phyloP scores from a whole-genome alignment of 2,888 invertebrate species.

The Mamestra brassicae region DNA sequence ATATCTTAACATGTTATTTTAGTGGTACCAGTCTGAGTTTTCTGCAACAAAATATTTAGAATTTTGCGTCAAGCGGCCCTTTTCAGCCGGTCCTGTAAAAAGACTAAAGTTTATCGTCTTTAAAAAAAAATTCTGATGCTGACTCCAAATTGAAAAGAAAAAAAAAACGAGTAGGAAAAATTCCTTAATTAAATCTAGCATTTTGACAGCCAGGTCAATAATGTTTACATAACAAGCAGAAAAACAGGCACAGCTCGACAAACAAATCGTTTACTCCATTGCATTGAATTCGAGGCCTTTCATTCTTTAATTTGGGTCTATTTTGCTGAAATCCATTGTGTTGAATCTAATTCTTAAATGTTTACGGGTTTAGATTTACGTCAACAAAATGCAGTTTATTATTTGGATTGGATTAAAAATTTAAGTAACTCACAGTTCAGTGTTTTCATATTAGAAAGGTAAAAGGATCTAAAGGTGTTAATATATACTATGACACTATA shows the following conservation, averaged over 20 bases:
- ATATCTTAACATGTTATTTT: too few species aligned
- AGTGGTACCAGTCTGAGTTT: too few species aligned
- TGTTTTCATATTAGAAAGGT: too few species aligned
- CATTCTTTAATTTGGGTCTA: slow-evolving; percentile 21
- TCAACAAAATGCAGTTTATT: not conserved
- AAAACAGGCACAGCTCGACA: slow-evolving; percentile 13
- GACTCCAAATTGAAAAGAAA: not conserved
- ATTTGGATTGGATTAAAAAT: not conserved
- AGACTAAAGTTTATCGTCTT: not conserved
- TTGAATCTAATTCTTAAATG: slow-evolving; percentile 7
- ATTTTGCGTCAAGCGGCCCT: too few species aligned
- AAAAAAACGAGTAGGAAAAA: not conserved
- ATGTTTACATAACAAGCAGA: slow-evolving; percentile 35
- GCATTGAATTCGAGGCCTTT: not conserved
- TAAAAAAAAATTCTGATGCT: too few species aligned
- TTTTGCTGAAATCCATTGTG: slow-evolving; percentile 16
- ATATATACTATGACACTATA: too few species aligned
- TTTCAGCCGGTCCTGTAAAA: not conserved
- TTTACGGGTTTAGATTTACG: slow-evolving; percentile 11
- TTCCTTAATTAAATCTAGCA: slow-evolving; percentile 7
- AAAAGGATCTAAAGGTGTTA: too few species aligned
- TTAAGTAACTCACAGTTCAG: too few species aligned
- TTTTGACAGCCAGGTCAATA: slow-evolving; percentile 14
- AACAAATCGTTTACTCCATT: slow-evolving; percentile 32
- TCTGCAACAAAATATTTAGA: too few species aligned